Conservation (phyloP, 2,888 invertebrate species). For the Ophraella communa region DNA sequence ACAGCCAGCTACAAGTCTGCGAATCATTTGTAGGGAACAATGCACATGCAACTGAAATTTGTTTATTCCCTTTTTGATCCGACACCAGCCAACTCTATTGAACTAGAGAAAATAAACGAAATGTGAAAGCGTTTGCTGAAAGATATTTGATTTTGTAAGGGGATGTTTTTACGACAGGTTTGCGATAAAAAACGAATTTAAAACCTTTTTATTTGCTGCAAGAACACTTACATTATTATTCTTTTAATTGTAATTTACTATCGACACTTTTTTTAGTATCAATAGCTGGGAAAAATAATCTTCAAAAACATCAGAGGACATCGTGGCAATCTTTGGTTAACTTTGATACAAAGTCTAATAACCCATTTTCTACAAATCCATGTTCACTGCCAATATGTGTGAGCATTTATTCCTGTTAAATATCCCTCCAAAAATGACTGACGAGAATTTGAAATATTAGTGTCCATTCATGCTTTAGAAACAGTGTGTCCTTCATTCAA, state of each 20-base stretch:
- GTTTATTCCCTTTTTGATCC: slow-evolving; percentile 3
- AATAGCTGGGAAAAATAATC: too few relatives aligned
- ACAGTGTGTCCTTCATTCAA: too few relatives aligned
- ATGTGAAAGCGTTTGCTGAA: background rate
- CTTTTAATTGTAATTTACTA: background rate
- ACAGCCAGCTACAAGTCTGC: background rate
- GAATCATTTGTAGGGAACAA: background rate
- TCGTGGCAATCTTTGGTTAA: too few relatives aligned
- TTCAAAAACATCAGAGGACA: too few relatives aligned
- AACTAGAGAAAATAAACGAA: background rate
- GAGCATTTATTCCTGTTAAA: too few relatives aligned
- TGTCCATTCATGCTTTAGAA: too few relatives aligned
- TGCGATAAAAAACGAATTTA: background rate
- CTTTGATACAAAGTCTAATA: too few relatives aligned
- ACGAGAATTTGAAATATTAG: too few relatives aligned
- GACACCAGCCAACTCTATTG: background rate
- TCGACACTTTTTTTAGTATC: too few relatives aligned
- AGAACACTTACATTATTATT: background rate
- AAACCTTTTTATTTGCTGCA: background rate
- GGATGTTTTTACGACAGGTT: background rate
- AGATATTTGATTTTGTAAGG: background rate
- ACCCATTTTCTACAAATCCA: too few relatives aligned
- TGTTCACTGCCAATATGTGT: too few relatives aligned
- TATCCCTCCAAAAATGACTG: too few relatives aligned
- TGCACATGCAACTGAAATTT: background rate